Conservation (phyloP, 2,113 vertebrate genomes). For the Gavialis gangeticus region DNA sequence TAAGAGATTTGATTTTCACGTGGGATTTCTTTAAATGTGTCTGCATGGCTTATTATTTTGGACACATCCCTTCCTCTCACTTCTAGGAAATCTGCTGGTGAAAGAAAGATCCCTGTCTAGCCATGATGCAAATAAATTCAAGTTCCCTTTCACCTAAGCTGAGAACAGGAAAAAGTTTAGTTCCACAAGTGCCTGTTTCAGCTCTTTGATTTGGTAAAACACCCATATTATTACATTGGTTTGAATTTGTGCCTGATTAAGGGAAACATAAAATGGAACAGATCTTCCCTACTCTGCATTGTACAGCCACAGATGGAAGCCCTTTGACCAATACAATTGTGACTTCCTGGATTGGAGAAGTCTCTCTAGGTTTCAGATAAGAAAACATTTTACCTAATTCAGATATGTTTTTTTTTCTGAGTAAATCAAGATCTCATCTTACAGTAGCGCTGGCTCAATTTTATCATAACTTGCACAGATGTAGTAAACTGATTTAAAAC, state of each 20-base stretch:
- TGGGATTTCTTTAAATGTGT: background rate
- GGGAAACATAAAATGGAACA: constrained; percentile 6
- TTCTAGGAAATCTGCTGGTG: background rate
- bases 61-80: background rate
- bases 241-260: background rate
- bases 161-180: background rate
- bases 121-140: background rate
- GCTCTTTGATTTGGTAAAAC: background rate
- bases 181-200: background rate
- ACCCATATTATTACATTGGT: background rate
- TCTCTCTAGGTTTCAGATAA: background rate
- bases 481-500: constrained; percentile 31
- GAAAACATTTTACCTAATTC: constrained; percentile 34
- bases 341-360: constrained; percentile 16
- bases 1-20: background rate
- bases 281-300: background rate
- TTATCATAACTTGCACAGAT: background rate
- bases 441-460: constrained; percentile 35
- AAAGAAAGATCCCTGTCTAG: background rate
- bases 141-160: background rate
- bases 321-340: background rate
- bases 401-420: background rate
- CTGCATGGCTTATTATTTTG: background rate
- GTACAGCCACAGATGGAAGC: background rate
- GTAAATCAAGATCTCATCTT: background rate